Base-by-base conservation (phyloP, 2,888 invertebrate genomes). In the Conops quadrifasciatus region DNA sequence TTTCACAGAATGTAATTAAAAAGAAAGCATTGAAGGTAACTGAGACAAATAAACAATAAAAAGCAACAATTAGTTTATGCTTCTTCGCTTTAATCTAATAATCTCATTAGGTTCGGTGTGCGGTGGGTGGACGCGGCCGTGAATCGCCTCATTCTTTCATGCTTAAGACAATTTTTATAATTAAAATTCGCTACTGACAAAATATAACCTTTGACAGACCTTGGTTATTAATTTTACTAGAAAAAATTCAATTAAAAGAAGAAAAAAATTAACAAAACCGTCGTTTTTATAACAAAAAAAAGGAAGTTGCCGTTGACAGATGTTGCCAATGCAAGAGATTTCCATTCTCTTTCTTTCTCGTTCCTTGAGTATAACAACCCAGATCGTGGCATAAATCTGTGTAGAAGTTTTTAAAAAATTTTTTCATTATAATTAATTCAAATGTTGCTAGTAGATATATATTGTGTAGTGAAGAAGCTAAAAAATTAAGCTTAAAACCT, bases 211-310 rank as follows among this genome's bases (percentile, higher is more conserved):
- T 68, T 68, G 68, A 68, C 68, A 68, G 60, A 62, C 62, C 51
- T 60, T 49, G 51, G 68, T 68, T 68, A 68, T 68, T 68, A 68
- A 68, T 68, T 68, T 68, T 68, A 51, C 51, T 51, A 19, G 24
- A 49, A 43, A 62, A 68, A 68, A 62, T 60, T 51, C 56, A 58
- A 45, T 68, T 36, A 68, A 68, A 67, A 62, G 51, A 9, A 30
- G 62, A 26, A 30, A 21, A 62, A 47, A 68, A 68, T 15, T 13
- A 24, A 49, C 26, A 67, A 67, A 67, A 67, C 15, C 30, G 24
- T 62, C 51, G 30, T 62, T 68, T 62, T 68, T 36, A 36, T 36
- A 36, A 36, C 36, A 9, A 62, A 62, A 16, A 47, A 49, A 68
- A 60, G 24, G 62, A 16, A 3, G 28, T 15, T 30, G 36, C 56